phyloP scores from a whole-genome alignment of 2,113 vertebrate genomes.

The Campylomormyrus numenius region DNA sequence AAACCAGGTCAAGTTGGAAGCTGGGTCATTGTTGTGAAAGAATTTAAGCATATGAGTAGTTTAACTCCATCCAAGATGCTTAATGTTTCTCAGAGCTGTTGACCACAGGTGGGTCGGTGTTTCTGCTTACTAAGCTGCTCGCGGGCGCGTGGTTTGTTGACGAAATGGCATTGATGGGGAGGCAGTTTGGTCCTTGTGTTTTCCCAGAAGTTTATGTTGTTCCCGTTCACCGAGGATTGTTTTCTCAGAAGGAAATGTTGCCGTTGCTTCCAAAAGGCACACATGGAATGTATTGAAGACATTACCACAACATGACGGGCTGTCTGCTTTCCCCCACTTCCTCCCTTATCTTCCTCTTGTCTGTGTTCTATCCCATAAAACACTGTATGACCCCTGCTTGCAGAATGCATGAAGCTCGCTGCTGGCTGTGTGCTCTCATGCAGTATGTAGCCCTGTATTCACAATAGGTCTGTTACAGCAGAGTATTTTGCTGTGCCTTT shows the following conservation, averaged over 20 bases:
- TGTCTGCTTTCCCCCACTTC: slow-evolving; percentile 11
- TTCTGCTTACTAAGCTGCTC: not conserved
- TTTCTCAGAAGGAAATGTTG: not conserved
- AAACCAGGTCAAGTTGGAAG: not conserved
- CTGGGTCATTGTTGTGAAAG: not conserved
- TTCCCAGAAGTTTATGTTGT: not conserved
- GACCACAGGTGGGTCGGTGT: not conserved
- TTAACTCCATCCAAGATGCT: not conserved
- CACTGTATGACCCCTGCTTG: not conserved
- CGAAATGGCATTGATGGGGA: not conserved
- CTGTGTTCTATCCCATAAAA: not conserved
- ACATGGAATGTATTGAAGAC: slow-evolving; percentile 8
- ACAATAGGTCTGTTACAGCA: not conserved
- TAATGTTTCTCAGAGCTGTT: not conserved
- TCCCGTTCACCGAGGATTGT: not conserved
- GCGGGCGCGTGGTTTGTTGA: not conserved
- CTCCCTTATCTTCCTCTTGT: not conserved
- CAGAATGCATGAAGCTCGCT: not conserved
- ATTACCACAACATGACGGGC: not conserved
- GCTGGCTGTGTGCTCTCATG: not conserved
- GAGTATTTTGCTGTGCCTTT: not conserved
- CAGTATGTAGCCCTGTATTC: not conserved
- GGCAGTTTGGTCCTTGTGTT: too few relatives aligned
- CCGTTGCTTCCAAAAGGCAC: not conserved
- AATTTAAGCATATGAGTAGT: not conserved